phyloP scores from a whole-genome alignment of 2,113 vertebrate species.

The Deroptyus accipitrinus region DNA sequence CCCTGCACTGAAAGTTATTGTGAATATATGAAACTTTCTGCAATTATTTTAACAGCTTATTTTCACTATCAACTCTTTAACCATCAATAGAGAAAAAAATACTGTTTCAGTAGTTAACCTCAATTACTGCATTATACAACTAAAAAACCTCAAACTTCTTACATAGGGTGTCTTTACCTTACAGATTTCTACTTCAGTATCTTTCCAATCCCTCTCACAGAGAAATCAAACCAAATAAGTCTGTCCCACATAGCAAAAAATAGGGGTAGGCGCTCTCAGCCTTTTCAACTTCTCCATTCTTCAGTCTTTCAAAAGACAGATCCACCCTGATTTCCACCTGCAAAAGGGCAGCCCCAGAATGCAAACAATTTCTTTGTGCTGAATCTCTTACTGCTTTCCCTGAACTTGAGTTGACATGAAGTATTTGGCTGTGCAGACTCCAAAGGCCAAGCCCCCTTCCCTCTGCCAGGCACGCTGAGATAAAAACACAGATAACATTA shows the following conservation, averaged over 20 bases:
- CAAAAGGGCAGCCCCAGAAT: neutral
- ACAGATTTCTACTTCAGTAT: neutral
- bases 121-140: neutral
- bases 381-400: constrained; percentile 2
- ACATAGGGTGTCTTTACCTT: neutral
- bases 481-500: constrained; percentile 18
- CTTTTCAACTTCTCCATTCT: neutral
- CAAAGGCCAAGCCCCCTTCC: constrained; percentile 10
- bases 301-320: neutral
- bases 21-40: neutral
- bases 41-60: neutral
- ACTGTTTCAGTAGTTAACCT: neutral
- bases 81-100: neutral
- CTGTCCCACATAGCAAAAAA: neutral
- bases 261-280: neutral
- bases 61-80: neutral
- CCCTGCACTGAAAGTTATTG: neutral
- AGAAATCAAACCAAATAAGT: neutral
- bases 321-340: neutral
- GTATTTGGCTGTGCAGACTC: neutral
- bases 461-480: constrained; percentile 16
- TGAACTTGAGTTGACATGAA: constrained; percentile 34
- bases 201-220: neutral
- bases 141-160: neutral
- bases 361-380: neutral